Percentiles rank a stretch among this genome's conserved stretches.
Evolutionary conservation across 1,140 invertebrate genomes (phyloP).

Genomic region (Ostrea denselamellosa): DNA sequence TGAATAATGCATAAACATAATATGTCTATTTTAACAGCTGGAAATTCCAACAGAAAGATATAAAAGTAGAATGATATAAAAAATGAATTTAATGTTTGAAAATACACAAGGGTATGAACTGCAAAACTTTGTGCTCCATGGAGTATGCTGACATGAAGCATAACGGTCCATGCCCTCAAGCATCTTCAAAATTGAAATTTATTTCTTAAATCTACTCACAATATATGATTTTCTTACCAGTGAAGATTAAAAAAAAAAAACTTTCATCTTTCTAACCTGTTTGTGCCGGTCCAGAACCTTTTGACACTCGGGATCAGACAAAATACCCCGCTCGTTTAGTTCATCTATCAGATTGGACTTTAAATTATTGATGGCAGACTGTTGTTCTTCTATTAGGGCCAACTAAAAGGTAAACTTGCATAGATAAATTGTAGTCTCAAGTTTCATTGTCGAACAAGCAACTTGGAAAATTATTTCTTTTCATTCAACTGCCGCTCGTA

Average conservation of each 20-base stretch:
- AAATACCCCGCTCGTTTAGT: conserved; percentile 72
- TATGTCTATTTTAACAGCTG: too few relatives aligned
- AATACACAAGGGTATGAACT: too few relatives aligned
- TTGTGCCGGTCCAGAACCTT: conserved; percentile 71
- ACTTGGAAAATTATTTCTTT: too few relatives aligned
- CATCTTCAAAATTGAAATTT: too few relatives aligned
- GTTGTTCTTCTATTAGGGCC: conserved; percentile 76
- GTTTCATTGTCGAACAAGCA: not conserved
- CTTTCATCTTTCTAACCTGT: conserved; percentile 61
- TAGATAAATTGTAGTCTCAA: not conserved
- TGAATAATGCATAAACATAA: too few relatives aligned
- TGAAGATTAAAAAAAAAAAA: not conserved
- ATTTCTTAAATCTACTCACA: too few relatives aligned
- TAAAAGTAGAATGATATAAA: too few relatives aligned
- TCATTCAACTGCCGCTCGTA: too few relatives aligned
- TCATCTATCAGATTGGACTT: conserved; percentile 77
- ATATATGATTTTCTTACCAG: too few relatives aligned
- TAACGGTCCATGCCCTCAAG: too few relatives aligned
- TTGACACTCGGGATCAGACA: conserved; percentile 73
- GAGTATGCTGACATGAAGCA: not conserved
- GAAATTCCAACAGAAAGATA: too few relatives aligned
- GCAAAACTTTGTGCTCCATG: not conserved
- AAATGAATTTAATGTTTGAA: too few relatives aligned
- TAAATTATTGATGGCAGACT: conserved; percentile 76
- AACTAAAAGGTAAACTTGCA: conserved; percentile 62